phyloP scores from a whole-genome alignment of 2,797 vertebrate species.

The Coendou prehensilis region DNA sequence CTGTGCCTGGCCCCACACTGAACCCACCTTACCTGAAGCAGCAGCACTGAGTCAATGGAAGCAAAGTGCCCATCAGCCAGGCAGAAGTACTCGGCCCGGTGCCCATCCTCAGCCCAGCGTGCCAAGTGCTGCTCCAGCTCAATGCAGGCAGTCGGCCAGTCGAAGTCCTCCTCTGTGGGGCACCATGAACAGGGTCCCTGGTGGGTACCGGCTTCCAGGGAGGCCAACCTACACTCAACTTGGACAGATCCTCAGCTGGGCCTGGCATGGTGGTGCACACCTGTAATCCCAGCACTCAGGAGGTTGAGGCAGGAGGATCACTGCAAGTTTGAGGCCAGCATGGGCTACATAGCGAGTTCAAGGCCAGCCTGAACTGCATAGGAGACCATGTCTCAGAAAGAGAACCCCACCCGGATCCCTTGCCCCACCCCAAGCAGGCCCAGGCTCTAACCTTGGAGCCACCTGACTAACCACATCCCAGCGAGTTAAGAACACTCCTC shows the following conservation, averaged over 20 bases:
- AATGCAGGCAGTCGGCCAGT: slow-evolving; percentile 93
- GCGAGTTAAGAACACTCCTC: neutral
- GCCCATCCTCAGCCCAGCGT: slow-evolving; percentile 86
- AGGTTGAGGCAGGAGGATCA: neutral
- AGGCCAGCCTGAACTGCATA: neutral
- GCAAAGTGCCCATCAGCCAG: slow-evolving; percentile 93
- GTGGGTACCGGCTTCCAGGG: neutral
- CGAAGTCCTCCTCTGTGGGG: slow-evolving; percentile 90
- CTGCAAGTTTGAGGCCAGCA: neutral
- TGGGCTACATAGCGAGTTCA: neutral
- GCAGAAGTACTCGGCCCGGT: slow-evolving; percentile 90
- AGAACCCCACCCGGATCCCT: neutral
- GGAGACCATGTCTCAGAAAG: neutral
- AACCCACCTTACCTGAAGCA: slow-evolving; percentile 90
- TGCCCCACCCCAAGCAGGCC: neutral
- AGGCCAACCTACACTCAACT: neutral
- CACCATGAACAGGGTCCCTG: neutral
- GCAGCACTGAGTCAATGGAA: slow-evolving; percentile 93
- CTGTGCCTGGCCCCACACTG: neutral
- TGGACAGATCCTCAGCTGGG: neutral
- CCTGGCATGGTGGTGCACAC: neutral
- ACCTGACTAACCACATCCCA: neutral
- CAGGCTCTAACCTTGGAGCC: neutral
- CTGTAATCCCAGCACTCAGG: neutral
- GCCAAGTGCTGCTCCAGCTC: slow-evolving; percentile 93